These are phyloP conservation scores for Glyphotaelius pellucidus DNA, from an alignment of 2,888 invertebrate species.

Conservation along the genomic window DNA sequence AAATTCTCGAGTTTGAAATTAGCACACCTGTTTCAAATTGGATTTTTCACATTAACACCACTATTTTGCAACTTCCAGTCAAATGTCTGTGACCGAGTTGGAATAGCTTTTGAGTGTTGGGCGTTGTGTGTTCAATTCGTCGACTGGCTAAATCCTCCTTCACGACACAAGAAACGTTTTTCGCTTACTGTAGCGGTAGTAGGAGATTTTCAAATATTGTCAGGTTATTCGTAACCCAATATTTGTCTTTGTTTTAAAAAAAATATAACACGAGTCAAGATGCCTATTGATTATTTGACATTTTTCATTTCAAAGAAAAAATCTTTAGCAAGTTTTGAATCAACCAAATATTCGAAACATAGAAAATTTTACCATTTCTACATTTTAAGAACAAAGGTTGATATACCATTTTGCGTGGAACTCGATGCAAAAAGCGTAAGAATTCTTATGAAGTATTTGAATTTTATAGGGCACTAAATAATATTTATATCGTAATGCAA, in stretches of 20 bases:
- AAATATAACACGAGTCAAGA: no score
- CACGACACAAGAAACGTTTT: no score
- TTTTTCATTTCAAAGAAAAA: neutral
- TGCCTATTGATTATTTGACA: neutral
- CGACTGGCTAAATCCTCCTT: no score
- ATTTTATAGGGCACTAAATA: neutral
- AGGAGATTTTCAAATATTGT: no score
- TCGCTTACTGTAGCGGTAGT: no score
- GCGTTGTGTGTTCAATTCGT: no score
- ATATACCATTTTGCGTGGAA: neutral
- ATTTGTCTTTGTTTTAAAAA: no score
- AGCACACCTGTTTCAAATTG: neutral
- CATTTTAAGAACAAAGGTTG: neutral
- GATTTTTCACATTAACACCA: neutral
- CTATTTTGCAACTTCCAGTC: neutral
- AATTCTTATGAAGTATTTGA: neutral
- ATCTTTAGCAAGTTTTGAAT: no score
- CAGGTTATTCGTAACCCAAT: no score
- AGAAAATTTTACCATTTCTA: neutral
- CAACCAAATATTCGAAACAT: neutral
- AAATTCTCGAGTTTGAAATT: neutral
- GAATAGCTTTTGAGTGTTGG: no score
- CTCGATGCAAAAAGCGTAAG: neutral
- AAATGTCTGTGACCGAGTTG: neutral
- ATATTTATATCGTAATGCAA: neutral